phyloP scores from a whole-genome alignment of 2,888 invertebrate genomes.

The Mallateleia sp. region DNA sequence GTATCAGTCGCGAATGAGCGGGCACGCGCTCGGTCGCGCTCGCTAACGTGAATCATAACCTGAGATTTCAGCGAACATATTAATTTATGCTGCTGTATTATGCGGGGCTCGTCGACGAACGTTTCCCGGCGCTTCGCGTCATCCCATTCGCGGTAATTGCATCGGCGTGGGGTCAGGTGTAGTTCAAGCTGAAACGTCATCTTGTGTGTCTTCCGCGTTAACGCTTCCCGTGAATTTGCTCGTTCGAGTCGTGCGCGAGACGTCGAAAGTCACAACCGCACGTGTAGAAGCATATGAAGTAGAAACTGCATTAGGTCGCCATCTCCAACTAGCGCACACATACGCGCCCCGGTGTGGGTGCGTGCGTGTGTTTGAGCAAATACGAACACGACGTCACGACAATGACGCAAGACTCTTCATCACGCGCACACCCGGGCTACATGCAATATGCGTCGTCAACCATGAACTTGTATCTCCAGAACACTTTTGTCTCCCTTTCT shows the following conservation, averaged over 20 bases:
- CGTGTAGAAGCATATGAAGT: conserved; percentile 48
- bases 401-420: conserved; percentile 59
- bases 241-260: conserved; percentile 51
- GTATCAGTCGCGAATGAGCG: conserved; percentile 84
- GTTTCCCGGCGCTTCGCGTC: conserved; percentile 77
- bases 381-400: conserved; percentile 29
- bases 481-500: no score
- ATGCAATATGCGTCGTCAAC: no score
- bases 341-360: no score
- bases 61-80: conserved; percentile 88
- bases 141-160: conserved; percentile 74
- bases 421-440: no score
- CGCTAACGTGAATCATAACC: conserved; percentile 77
- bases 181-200: conserved; percentile 70
- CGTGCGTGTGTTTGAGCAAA: background rate
- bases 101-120: conserved; percentile 85
- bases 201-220: conserved; percentile 73
- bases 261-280: conserved; percentile 59
- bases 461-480: no score
- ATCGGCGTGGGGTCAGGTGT: conserved; percentile 74
- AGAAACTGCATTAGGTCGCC: conserved; percentile 65
- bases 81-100: conserved; percentile 88
- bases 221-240: conserved; percentile 62
- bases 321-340: background rate
- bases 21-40: conserved; percentile 17